Evolutionary conservation across 2,888 invertebrate species (phyloP).

Genomic region (Tenthredo livida): DNA sequence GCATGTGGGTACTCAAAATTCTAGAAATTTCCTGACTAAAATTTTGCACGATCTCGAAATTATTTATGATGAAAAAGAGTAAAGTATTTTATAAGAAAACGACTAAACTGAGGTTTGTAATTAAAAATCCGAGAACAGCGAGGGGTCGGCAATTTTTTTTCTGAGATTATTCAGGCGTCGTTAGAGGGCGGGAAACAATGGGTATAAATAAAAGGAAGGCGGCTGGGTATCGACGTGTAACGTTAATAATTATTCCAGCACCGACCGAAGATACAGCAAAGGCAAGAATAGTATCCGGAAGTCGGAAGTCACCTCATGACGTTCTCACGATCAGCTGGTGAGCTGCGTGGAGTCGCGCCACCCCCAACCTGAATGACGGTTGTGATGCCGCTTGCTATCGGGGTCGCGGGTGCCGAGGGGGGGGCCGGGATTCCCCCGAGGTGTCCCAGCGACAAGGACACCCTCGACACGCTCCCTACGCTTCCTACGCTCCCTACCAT

Average conservation of each 20-base stretch:
- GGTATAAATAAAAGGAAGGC: conserved; percentile 25
- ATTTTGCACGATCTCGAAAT: not conserved
- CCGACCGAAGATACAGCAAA: conserved; percentile 55
- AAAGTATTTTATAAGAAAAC: not conserved
- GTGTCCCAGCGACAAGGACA: conserved; percentile 69
- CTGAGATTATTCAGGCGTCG: not conserved
- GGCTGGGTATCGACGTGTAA: conserved; percentile 26
- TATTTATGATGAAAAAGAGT: not conserved
- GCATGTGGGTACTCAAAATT: conserved; percentile 28
- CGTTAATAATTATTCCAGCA: conserved; percentile 50
- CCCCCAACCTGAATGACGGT: conserved; percentile 66
- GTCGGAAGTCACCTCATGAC: conserved; percentile 68
- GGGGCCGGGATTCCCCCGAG: conserved; percentile 66
- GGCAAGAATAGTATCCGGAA: conserved; percentile 29
- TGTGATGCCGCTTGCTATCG: conserved; percentile 66
- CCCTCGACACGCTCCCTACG: conserved; percentile 65
- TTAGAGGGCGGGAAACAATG: not conserved
- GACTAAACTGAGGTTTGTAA: not conserved
- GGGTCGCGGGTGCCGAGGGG: conserved; percentile 67
- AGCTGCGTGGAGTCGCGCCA: conserved; percentile 63
- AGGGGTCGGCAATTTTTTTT: not conserved
- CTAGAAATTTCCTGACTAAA: not conserved
- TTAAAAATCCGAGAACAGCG: not conserved
- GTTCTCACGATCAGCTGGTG: conserved; percentile 62
- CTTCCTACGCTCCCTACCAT: conserved; percentile 51